Conservation (phyloP, 2,888 invertebrate species). For the Allolobophora icterica region DNA sequence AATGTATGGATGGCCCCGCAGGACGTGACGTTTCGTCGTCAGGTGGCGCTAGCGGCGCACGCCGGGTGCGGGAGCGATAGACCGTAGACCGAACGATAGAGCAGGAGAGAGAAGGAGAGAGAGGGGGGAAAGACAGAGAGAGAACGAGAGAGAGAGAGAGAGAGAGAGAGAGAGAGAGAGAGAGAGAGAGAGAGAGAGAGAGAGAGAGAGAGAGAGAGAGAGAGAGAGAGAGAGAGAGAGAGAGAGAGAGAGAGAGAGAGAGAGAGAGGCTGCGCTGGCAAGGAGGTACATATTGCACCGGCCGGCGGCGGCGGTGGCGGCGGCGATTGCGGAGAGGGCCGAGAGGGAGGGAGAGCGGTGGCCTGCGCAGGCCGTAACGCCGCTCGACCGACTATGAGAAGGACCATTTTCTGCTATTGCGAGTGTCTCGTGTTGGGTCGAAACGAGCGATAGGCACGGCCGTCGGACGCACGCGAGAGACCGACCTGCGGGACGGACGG, state of each 20-base stretch:
- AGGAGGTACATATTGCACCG: not conserved
- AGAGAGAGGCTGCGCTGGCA: not conserved
- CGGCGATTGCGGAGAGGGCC: not conserved
- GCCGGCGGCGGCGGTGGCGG: not conserved
- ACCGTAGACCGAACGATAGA: not conserved
- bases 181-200: not conserved
- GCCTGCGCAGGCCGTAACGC: not conserved
- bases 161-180: not conserved
- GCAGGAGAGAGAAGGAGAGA: not conserved
- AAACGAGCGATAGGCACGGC: not conserved
- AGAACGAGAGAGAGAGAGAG: not conserved
- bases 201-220: not conserved
- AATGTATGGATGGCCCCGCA: constrained; percentile 28
- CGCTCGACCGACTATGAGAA: constrained; percentile 14
- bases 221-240: not conserved
- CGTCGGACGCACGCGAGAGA: not conserved
- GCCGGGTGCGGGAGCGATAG: constrained; percentile 8
- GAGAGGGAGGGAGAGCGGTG: not conserved
- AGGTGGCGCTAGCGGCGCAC: not conserved
- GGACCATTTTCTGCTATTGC: constrained; percentile 1
- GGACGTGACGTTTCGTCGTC: constrained; percentile 19
- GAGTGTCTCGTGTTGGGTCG: constrained; percentile 6
- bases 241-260: not conserved
- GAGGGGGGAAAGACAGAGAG: not conserved
- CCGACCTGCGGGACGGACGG: not conserved